Conservation (phyloP, 2,888 invertebrate species). For the Norana najaformis region DNA sequence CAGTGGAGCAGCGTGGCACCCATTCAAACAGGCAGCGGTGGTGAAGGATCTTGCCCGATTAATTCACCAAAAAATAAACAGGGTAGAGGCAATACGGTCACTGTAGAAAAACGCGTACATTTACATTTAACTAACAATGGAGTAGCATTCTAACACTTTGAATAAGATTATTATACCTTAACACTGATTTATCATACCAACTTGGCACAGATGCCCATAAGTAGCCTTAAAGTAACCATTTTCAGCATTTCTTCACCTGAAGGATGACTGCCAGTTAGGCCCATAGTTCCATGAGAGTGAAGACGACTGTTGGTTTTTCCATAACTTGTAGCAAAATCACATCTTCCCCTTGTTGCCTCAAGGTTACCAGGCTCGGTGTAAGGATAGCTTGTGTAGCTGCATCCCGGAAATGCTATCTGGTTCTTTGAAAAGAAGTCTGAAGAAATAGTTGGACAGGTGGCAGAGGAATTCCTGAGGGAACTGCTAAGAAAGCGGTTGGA, state of each 20-base stretch:
- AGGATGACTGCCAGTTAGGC: neutral
- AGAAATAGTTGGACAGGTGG: neutral
- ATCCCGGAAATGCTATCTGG: constrained; percentile 15
- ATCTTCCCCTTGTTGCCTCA: neutral
- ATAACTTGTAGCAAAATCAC: neutral
- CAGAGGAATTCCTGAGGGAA: constrained; percentile 19
- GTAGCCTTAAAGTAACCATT: neutral
- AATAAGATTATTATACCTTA: too few species aligned
- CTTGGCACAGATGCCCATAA: neutral
- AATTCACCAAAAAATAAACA: too few species aligned
- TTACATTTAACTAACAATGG: too few species aligned
- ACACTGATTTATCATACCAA: neutral
- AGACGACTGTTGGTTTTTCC: neutral
- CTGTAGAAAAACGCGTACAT: too few species aligned
- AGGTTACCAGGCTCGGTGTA: neutral
- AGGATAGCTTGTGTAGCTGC: neutral
- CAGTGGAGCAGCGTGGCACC: too few species aligned
- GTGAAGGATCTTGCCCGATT: too few species aligned
- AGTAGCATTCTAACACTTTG: too few species aligned
- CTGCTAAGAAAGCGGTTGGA: neutral
- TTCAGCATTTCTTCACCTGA: neutral
- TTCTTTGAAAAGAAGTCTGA: neutral
- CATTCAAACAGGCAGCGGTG: too few species aligned
- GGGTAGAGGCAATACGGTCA: too few species aligned
- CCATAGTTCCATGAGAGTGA: neutral